Evolutionary conservation across 1,140 invertebrate species (phyloP).

Genomic region (Teleogryllus occipitalis): DNA sequence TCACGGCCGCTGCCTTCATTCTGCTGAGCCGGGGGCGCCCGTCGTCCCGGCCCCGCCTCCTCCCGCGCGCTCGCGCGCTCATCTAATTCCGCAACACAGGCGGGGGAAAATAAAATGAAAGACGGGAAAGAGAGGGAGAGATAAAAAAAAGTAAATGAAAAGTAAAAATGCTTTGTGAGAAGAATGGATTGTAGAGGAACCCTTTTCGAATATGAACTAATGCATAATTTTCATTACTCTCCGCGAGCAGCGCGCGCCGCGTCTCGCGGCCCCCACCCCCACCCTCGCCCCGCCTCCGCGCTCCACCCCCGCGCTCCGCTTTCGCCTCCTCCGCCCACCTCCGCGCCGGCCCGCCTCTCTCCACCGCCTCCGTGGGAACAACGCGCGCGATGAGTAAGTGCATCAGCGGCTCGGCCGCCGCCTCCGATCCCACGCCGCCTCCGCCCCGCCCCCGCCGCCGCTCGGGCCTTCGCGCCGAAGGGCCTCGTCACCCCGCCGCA

Average conservation of each 20-base stretch:
- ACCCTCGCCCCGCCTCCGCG: slow-evolving; percentile 14
- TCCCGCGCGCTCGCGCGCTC: neutral
- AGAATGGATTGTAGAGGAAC: slow-evolving; percentile 17
- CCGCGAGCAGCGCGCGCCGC: neutral
- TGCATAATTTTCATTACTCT: slow-evolving; percentile 21
- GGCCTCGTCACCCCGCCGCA: too few relatives aligned
- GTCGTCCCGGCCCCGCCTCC: neutral
- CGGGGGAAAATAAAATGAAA: slow-evolving; percentile 14
- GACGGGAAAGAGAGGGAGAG: slow-evolving; percentile 9
- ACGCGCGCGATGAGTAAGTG: too few relatives aligned
- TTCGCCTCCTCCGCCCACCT: neutral
- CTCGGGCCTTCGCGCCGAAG: too few relatives aligned
- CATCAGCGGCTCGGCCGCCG: too few relatives aligned
- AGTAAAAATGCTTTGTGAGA: slow-evolving; percentile 21
- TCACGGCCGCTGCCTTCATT: neutral
- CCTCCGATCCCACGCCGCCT: too few relatives aligned
- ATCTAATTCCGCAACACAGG: slow-evolving; percentile 18
- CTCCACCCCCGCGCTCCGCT: neutral
- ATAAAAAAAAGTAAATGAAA: slow-evolving; percentile 18
- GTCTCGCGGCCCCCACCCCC: neutral
- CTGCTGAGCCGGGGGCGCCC: neutral
- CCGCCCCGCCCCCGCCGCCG: too few relatives aligned
- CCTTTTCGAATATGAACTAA: slow-evolving; percentile 20
- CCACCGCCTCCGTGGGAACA: too few relatives aligned
- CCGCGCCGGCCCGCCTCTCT: too few relatives aligned